Evolutionary conservation across 2,797 vertebrate species (phyloP).

Genomic region (Acanthiza pusilla): DNA sequence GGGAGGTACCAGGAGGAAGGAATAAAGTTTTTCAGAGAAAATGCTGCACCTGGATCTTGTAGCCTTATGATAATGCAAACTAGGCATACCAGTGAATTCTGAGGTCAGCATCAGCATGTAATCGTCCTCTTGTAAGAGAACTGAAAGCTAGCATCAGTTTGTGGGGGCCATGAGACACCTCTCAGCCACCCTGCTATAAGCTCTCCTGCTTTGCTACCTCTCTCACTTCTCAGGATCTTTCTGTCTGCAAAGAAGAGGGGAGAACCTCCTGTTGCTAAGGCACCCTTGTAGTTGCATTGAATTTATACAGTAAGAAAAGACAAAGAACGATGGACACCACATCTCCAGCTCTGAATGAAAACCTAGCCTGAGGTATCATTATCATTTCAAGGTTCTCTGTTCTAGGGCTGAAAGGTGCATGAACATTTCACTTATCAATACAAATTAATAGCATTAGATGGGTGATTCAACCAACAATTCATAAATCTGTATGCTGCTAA

Average conservation of each 20-base stretch:
- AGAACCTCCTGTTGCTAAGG: not conserved
- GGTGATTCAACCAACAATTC: slow-evolving; percentile 23
- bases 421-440: slow-evolving; percentile 23
- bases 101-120: not conserved
- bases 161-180: not conserved
- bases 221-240: not conserved
- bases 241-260: not conserved
- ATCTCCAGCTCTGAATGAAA: not conserved
- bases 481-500: slow-evolving; percentile 23
- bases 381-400: not conserved
- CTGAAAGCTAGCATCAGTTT: not conserved
- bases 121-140: not conserved
- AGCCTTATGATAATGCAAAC: not conserved
- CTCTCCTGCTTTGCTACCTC: not conserved
- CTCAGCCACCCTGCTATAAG: not conserved
- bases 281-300: not conserved
- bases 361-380: not conserved
- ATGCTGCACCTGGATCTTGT: not conserved
- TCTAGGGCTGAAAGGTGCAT: not conserved
- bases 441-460: slow-evolving; percentile 1
- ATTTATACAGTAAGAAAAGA: not conserved
- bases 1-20: not conserved
- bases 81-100: not conserved
- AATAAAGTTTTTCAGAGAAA: not conserved
- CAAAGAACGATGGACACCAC: not conserved